phyloP scores from a whole-genome alignment of 2,113 vertebrate genomes.

The Pongo abelii region DNA sequence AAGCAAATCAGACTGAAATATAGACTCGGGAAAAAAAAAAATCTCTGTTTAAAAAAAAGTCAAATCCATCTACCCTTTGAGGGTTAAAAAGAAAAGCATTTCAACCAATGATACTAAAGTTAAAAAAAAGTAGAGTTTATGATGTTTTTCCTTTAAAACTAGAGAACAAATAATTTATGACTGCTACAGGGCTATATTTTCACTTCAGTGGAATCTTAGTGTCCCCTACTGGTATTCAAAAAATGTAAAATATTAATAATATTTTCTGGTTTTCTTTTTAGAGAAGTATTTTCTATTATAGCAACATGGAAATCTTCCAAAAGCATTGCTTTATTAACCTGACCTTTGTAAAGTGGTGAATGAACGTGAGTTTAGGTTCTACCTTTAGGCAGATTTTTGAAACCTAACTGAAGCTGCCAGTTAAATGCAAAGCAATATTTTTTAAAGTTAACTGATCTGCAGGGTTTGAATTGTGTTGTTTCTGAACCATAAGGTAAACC shows the following conservation, averaged over 20 bases:
- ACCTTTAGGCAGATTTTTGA: background rate
- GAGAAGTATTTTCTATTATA: background rate
- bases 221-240: constrained; percentile 45
- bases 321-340: background rate
- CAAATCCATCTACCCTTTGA: background rate
- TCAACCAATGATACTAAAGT: background rate
- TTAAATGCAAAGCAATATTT: background rate
- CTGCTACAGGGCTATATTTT: background rate
- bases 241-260: background rate
- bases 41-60: background rate
- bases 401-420: background rate
- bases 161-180: constrained; percentile 52
- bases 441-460: background rate
- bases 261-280: background rate
- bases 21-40: background rate
- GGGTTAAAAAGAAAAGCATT: background rate
- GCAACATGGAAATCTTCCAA: background rate
- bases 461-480: background rate
- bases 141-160: constrained; percentile 36
- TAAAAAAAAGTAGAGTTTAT: background rate
- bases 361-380: background rate
- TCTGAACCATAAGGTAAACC: background rate
- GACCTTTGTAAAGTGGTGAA: background rate
- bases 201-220: constrained; percentile 47
- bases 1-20: background rate